Conservation (phyloP, 2,888 invertebrate genomes). For the Cremastobaeus sp. region DNA sequence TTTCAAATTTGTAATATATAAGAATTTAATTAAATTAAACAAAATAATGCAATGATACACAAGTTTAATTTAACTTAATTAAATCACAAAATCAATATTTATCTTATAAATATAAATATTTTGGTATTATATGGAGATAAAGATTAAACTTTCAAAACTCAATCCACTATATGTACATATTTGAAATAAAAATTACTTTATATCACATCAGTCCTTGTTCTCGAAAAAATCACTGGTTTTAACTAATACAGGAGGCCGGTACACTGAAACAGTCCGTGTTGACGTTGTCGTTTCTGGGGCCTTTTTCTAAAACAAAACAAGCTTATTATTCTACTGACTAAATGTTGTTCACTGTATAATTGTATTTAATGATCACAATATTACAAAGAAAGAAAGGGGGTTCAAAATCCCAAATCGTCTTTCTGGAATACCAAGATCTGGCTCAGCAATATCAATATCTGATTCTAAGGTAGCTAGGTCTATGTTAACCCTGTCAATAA, state of each 20-base stretch:
- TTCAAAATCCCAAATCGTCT: constrained; percentile 75
- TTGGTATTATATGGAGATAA: no score
- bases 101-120: no score
- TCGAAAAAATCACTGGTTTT: constrained; percentile 71
- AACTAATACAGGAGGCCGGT: constrained; percentile 70
- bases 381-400: constrained; percentile 76
- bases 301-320: constrained; percentile 70
- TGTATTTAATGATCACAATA: constrained; percentile 45
- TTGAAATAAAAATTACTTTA: neutral
- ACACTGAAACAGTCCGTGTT: constrained; percentile 57
- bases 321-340: neutral
- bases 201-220: constrained; percentile 57
- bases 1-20: no score
- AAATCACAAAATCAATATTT: no score
- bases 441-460: constrained; percentile 75
- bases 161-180: constrained; percentile 7
- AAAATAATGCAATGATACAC: no score
- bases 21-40: no score
- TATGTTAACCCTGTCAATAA: constrained; percentile 72
- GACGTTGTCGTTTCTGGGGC: constrained; percentile 64
- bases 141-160: neutral
- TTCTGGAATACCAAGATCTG: constrained; percentile 72
- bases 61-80: no score
- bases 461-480: constrained; percentile 74
- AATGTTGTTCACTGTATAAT: no score